These are phyloP conservation scores for Hoplias malabaricus DNA, from an alignment of 2,113 vertebrate species.

Conservation along the genomic window DNA sequence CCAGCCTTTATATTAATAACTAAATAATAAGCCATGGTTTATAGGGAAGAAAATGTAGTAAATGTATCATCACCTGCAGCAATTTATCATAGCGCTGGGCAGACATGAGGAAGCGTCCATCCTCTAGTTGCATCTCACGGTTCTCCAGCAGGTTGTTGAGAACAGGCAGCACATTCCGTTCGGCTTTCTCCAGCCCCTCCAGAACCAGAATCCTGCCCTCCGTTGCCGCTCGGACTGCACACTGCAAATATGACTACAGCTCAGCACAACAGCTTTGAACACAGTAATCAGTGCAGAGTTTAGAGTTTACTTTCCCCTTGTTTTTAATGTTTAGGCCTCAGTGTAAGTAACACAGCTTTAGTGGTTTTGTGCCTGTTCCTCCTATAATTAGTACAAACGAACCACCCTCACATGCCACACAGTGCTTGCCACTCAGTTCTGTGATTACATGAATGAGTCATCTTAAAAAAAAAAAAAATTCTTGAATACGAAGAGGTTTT, in stretches of 20 bases:
- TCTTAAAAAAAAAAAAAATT: not conserved
- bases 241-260: slow-evolving; percentile 69
- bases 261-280: not conserved
- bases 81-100: slow-evolving; percentile 92
- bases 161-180: slow-evolving; percentile 91
- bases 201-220: slow-evolving; percentile 89
- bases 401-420: not conserved
- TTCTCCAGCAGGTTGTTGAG: slow-evolving; percentile 98
- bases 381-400: not conserved
- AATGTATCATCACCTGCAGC: slow-evolving; percentile 76
- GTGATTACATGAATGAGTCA: not conserved
- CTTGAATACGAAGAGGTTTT: not conserved
- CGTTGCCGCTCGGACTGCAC: slow-evolving; percentile 92
- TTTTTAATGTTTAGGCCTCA: not conserved
- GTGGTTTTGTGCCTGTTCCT: not conserved
- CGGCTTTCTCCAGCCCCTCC: slow-evolving; percentile 95
- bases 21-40: too few relatives aligned
- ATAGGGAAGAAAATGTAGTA: not conserved
- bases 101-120: slow-evolving; percentile 95
- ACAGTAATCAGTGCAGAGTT: not conserved
- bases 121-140: slow-evolving; percentile 96
- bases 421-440: not conserved
- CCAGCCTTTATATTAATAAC: not conserved
- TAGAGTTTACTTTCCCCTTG: not conserved
- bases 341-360: not conserved